Evolutionary conservation across 1,140 invertebrate species (phyloP), one percentile per base, ranked within the genome.

Genomic region (Oreohelix idahoensis): DNA sequence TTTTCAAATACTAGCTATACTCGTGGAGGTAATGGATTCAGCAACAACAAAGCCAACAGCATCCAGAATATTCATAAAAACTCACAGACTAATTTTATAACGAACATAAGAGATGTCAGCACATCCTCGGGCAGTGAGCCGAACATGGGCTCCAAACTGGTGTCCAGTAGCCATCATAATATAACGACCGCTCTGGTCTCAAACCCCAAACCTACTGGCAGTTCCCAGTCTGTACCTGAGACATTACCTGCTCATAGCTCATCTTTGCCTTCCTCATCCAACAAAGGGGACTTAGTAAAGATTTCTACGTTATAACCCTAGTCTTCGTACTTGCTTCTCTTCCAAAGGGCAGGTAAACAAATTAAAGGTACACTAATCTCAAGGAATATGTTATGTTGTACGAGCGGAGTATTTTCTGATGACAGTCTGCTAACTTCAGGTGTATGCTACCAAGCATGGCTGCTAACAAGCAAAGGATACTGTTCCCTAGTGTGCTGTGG

Each of bases 241-340:
- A 35, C 20, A 39, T 20, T 82, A 32, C 42, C 71, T 39, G 35
- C 71, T 53, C 35, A 39, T 71, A 51, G 70, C 49, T 75, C 80
- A 58, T 51, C 42, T 4, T 71, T 58, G 45, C 42, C 79, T 70
- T 81, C 79, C 1, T 45, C 79, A 11, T 45, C 79, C 23, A 81
- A 70, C 38, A 81, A 71, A 71, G 79, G 66, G 32, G 79, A 81
- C 26, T 23, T 81, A 51, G n/a, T 81, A 38, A 70, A 66, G 32
- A 81, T 81, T 70, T 81, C 79, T 13, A 71, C 79, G 23, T 81
- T 81, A 81, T 81, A 81, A 81, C 69, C 38, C 26, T 71, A 0
- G 38, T 39, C 36, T 23, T 29, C 23, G 11, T 2, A 29, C 26
- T 79, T 69, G 69, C 29, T 35, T 35, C 63, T 11, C 8, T 66